Evolutionary conservation across 2,113 vertebrate species (phyloP).

Genomic region (Boulengeromyrus knoepffleri): DNA sequence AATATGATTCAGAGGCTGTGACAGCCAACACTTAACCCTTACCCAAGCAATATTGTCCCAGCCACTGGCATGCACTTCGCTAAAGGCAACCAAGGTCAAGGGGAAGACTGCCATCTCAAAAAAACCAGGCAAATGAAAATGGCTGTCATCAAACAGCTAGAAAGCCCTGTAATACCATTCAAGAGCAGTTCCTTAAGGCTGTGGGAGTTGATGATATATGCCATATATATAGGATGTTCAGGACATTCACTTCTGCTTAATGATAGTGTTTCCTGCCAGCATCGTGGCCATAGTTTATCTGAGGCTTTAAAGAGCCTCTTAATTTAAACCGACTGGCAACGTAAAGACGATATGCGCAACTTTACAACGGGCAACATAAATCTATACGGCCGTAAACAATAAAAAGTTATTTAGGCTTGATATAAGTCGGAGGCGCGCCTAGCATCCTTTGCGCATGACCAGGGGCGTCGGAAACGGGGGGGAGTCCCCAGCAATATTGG

Average conservation of each 20-base stretch:
- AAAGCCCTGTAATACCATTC: conserved; percentile 27
- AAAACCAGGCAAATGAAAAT: neutral
- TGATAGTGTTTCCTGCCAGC: conserved; percentile 37
- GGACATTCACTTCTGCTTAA: conserved; percentile 38
- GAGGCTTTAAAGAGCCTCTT: conserved; percentile 41
- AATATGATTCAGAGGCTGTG: neutral
- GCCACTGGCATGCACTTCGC: neutral
- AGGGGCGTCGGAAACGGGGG: neutral
- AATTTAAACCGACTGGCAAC: conserved; percentile 40
- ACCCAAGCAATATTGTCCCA: neutral
- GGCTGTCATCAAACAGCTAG: neutral
- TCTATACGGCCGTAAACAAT: conserved; percentile 11
- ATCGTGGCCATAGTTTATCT: conserved; percentile 36
- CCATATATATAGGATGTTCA: conserved; percentile 11
- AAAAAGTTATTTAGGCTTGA: conserved; percentile 12
- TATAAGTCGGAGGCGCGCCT: neutral
- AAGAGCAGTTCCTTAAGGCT: conserved; percentile 20
- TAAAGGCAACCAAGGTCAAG: neutral
- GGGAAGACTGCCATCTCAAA: neutral
- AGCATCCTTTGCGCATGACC: neutral
- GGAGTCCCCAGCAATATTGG: neutral
- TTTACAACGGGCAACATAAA: conserved; percentile 5
- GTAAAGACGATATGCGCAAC: conserved; percentile 20
- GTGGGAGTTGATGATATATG: conserved; percentile 14
- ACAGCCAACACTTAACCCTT: neutral